A percentile compares a stretch with the other conserved stretches of the same genome.
Conservation (phyloP, 2,113 vertebrate genomes). For the Caranx melampygus region DNA sequence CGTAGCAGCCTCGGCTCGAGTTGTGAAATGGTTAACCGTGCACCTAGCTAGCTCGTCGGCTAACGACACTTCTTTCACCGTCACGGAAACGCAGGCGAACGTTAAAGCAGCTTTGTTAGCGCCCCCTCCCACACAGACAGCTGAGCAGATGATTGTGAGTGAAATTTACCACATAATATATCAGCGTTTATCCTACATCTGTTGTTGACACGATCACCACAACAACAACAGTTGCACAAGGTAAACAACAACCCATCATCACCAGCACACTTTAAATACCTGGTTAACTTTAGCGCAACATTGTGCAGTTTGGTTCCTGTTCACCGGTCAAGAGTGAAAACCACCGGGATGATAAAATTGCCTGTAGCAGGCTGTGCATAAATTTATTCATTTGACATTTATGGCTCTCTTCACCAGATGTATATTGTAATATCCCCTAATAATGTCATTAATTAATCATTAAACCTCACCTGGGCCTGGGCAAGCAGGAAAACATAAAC, state of each 20-base stretch:
- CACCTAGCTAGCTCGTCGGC: constrained; percentile 27
- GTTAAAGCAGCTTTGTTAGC: constrained; percentile 14
- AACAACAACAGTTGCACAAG: too few relatives aligned
- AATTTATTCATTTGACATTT: not conserved
- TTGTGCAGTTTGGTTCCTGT: too few relatives aligned
- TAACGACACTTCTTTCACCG: constrained; percentile 17
- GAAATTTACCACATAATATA: not conserved
- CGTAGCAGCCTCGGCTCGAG: accelerated
- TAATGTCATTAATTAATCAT: not conserved
- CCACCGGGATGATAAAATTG: too few relatives aligned
- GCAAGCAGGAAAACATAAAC: not conserved
- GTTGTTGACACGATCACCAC: not conserved
- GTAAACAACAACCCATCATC: too few relatives aligned
- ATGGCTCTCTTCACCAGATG: not conserved
- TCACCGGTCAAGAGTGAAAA: too few relatives aligned
- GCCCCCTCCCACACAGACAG: not conserved
- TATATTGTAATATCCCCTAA: not conserved
- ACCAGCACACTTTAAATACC: too few relatives aligned
- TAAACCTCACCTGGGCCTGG: not conserved
- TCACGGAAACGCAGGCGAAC: constrained; percentile 33
- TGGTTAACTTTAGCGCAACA: too few relatives aligned
- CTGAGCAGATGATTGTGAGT: not conserved
- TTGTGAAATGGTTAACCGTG: constrained; percentile 3
- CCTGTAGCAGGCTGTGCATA: too few relatives aligned
- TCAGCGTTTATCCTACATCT: too few relatives aligned